A percentile compares a stretch with the other conserved stretches of the same genome.
Evolutionary conservation across 2,113 vertebrate genomes (phyloP).

Genomic region (Nerophis lumbriciformis): DNA sequence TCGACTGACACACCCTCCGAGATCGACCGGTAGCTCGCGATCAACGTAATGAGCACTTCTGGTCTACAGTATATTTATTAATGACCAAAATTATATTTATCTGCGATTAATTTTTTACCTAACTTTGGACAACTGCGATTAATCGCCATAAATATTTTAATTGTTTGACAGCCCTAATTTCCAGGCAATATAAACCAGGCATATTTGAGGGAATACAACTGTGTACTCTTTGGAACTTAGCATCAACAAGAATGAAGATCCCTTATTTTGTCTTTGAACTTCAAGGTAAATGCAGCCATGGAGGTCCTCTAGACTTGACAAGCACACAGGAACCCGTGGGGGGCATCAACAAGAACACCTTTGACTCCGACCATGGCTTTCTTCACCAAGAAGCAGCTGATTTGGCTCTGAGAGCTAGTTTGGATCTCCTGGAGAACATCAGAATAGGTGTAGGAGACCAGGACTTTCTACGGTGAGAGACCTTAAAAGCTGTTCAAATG

Average conservation of each 20-base stretch:
- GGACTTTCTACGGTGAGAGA: constrained; percentile 51
- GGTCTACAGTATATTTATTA: no score
- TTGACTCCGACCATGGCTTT: constrained; percentile 41
- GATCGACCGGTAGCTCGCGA: no score
- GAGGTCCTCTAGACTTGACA: constrained; percentile 40
- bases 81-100: no score
- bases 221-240: neutral
- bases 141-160: no score
- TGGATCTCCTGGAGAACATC: constrained; percentile 65
- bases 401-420: constrained; percentile 18
- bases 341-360: constrained; percentile 57
- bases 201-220: no score
- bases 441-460: constrained; percentile 44
- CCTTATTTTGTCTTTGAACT: neutral
- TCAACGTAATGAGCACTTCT: no score
- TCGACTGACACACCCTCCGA: no score
- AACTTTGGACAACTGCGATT: no score
- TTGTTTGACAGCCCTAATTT: no score
- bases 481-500: neutral
- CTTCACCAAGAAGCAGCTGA: constrained; percentile 33
- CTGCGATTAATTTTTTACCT: no score
- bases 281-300: constrained; percentile 64
- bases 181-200: no score
- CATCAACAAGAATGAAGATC: neutral
- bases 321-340: constrained; percentile 43